Conservation (phyloP, 30 jellyfish, hydroid and myxozoan species). For the Pelagia noctiluca region DNA sequence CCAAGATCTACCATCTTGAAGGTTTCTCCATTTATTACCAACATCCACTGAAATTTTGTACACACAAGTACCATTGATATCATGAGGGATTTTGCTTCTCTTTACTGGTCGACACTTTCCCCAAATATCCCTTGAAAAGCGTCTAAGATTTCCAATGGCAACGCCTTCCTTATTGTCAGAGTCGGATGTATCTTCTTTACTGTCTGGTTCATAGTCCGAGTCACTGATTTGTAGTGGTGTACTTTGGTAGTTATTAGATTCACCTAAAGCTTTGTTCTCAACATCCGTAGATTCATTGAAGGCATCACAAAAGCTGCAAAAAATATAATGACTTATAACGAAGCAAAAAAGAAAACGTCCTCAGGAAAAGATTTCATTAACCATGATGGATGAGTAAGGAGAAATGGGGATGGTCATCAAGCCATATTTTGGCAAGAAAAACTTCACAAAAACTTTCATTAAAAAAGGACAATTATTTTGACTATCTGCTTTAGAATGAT, state of each 20-base stretch:
- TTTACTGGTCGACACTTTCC: constrained; percentile 30
- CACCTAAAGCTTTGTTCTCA: constrained; percentile 22
- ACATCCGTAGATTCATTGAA: constrained; percentile 32
- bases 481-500: no score
- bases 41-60: background rate
- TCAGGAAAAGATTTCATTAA: constrained; percentile 3
- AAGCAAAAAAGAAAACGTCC: constrained; percentile 19
- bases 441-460: no score
- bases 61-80: constrained; percentile 30
- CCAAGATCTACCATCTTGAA: constrained; percentile 35
- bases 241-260: constrained; percentile 25
- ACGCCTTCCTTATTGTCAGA: constrained; percentile 35
- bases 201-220: constrained; percentile 30
- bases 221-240: constrained; percentile 28
- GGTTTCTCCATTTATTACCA: constrained; percentile 26
- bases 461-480: no score
- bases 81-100: constrained; percentile 25
- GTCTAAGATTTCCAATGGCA: constrained; percentile 31
- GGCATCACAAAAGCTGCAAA: constrained; percentile 25
- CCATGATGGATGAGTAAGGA: no score
- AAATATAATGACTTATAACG: constrained; percentile 15
- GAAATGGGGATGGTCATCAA: background rate
- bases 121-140: constrained; percentile 25
- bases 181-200: constrained; percentile 29
- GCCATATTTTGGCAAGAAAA: no score